Conservation (phyloP, 2,888 invertebrate species). For the Eupithecia centaureata region DNA sequence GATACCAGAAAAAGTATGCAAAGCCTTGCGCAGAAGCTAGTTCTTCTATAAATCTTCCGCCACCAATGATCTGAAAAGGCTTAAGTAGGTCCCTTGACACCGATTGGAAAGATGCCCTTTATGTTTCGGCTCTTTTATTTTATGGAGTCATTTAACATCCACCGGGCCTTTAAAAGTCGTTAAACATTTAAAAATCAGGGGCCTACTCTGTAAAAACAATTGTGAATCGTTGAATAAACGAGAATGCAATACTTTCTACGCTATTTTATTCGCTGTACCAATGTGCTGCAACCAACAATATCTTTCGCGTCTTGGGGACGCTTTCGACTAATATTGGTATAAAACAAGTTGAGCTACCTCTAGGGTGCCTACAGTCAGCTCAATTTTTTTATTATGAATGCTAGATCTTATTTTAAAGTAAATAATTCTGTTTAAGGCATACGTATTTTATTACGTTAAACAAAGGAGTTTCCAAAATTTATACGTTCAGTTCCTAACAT, state of each 20-base stretch:
- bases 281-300: not conserved
- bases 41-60: not conserved
- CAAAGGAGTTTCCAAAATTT: too few relatives aligned
- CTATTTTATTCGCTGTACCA: not conserved
- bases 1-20: too few relatives aligned
- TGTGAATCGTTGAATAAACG: not conserved
- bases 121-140: slow-evolving; percentile 43
- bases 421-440: too few relatives aligned
- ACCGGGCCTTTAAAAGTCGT: slow-evolving; percentile 5
- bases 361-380: too few relatives aligned
- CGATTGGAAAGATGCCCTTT: slow-evolving; percentile 52
- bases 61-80: slow-evolving; percentile 30
- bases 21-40: too few relatives aligned
- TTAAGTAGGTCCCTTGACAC: slow-evolving; percentile 44
- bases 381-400: too few relatives aligned
- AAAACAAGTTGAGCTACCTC: too few relatives aligned
- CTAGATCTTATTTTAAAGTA: too few relatives aligned
- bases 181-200: slow-evolving; percentile 7
- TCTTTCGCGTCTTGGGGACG: too few relatives aligned
- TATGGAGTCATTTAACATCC: slow-evolving; percentile 30
- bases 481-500: too few relatives aligned
- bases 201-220: not conserved
- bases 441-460: too few relatives aligned
- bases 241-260: not conserved
- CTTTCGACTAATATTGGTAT: too few relatives aligned